These are phyloP conservation scores for Noctua janthina DNA, from an alignment of 2,888 invertebrate genomes.

Conservation along the genomic window DNA sequence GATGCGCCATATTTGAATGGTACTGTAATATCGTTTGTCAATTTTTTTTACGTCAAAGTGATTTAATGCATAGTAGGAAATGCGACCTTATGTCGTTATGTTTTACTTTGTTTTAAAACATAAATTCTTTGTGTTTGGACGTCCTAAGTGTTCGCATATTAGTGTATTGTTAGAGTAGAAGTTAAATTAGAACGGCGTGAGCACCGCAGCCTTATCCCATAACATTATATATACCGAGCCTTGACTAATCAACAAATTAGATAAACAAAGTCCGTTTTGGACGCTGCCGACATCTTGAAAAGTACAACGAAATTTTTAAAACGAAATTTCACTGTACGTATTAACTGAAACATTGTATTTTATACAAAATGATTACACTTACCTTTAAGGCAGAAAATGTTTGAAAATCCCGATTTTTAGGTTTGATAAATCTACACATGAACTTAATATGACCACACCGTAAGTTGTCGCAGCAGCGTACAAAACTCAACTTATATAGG, in stretches of 20 bases:
- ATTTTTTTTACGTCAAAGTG: slow-evolving; percentile 10
- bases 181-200: slow-evolving; percentile 28
- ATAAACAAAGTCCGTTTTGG: slow-evolving; percentile 42
- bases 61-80: slow-evolving; percentile 15
- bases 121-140: slow-evolving; percentile 42
- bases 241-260: slow-evolving; percentile 53
- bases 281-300: slow-evolving; percentile 45
- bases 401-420: background rate
- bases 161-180: slow-evolving; percentile 33
- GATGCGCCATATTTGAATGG: background rate
- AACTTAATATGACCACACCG: slow-evolving; percentile 13
- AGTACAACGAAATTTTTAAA: slow-evolving; percentile 53
- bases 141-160: slow-evolving; percentile 23
- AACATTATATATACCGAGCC: slow-evolving; percentile 55
- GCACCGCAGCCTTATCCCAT: slow-evolving; percentile 49
- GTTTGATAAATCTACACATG: slow-evolving; percentile 39
- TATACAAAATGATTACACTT: slow-evolving; percentile 37
- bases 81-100: slow-evolving; percentile 1
- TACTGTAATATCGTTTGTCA: slow-evolving; percentile 19
- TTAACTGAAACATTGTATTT: slow-evolving; percentile 48
- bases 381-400: slow-evolving; percentile 20
- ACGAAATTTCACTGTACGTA: slow-evolving; percentile 45
- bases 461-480: slow-evolving; percentile 34
- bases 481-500: slow-evolving; percentile 29
- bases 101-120: background rate